Base-by-base conservation (phyloP, 2,797 vertebrate genomes). In the Capromys pilorides region DNA sequence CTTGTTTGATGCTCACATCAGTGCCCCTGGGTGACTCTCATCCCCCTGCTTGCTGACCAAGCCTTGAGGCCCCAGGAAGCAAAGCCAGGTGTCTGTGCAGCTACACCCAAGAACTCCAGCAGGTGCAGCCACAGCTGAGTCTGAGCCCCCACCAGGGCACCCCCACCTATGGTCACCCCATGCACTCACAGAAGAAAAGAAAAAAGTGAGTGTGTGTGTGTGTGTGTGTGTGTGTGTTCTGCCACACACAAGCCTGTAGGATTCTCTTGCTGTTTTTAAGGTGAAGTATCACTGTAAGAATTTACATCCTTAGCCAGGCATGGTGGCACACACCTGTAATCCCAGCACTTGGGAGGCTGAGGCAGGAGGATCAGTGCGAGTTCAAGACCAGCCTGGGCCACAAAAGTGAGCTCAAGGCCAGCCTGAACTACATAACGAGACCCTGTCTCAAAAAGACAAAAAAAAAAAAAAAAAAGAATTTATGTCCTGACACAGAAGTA, bases 221-320 rank as follows among this genome's bases (percentile, higher is more conserved):
- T 45, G 71, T 24, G 39, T 19, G 1, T 61, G 51, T 26, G 8
- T 51, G 41, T 62, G 31, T 36, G 45, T 78, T 80, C 91, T 85
- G 19, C 54, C 73, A 81, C 57, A 39, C 73, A 81, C 57, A 39
- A 89, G 62, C 45, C 73, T 73, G 31, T 80, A 91, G 51, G 51
- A 86, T 95, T 86, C 94, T 75, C 93, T 77, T 54, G 45, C 31
- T 33, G 12, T 66, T 66, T 66, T 66, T 33, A 6, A 90, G 77
- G 59, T 86, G 61, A 95, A 86, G 61, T 89, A 75, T 41, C 81
- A 79, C 67, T 82, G 92, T 57, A 90, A 94, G 67, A 92, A 88
- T 88, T 93, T 77, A 86, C 86, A 54, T 93, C 41, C 45, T 45
- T 45, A 45, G 45, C 45, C 45, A 45, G 45, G 45, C 45, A 45